These are phyloP conservation scores for Yasuhikotakia modesta DNA, from an alignment of 2,797 vertebrate genomes.

Conservation along the genomic window DNA sequence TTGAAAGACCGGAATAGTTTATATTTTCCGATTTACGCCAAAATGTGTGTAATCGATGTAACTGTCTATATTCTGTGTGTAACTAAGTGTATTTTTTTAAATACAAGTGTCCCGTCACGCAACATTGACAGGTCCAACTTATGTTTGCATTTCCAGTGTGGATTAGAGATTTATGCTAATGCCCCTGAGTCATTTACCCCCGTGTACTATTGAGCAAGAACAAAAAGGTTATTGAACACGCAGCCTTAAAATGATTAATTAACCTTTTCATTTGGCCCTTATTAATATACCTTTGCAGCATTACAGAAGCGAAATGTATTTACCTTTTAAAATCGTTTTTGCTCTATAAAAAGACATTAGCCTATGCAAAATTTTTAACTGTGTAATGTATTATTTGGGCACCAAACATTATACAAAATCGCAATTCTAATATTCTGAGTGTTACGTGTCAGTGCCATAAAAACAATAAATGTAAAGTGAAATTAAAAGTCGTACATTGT, in stretches of 20 bases:
- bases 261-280: slow-evolving; percentile 49
- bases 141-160: not conserved
- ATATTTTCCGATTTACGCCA: not conserved
- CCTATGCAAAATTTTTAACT: not conserved
- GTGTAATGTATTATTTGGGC: too few relatives aligned
- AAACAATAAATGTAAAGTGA: not conserved
- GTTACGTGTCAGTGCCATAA: not conserved
- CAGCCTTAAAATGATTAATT: slow-evolving; percentile 43
- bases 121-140: not conserved
- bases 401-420: not conserved
- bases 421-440: not conserved
- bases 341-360: too few relatives aligned
- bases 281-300: too few relatives aligned
- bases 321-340: too few relatives aligned
- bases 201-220: slow-evolving; percentile 47
- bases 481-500: not conserved
- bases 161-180: slow-evolving; percentile 29
- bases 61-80: not conserved
- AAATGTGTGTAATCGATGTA: slow-evolving; percentile 22
- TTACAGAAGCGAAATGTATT: not conserved
- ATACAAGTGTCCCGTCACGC: slow-evolving; percentile 19
- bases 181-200: slow-evolving; percentile 45
- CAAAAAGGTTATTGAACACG: slow-evolving; percentile 34
- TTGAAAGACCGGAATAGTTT: not conserved
- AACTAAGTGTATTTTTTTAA: slow-evolving; percentile 1